Evolutionary conservation across 2,797 vertebrate genomes (phyloP), one percentile per base, ranked within the genome.

Genomic region (Nasua narica): DNA sequence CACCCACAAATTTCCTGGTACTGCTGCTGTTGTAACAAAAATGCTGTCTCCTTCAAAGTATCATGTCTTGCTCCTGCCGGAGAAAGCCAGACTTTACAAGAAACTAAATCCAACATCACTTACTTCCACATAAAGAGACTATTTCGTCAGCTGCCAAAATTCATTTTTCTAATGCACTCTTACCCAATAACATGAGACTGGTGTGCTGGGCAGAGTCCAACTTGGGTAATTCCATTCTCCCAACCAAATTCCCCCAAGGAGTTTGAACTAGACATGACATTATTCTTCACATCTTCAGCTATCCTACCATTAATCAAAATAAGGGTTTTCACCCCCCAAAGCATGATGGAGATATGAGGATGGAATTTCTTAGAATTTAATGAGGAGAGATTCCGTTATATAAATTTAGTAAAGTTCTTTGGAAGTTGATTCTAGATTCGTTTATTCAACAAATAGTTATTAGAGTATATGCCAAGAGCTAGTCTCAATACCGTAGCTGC

Each of bases 111-210:
- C 91, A 96, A 96, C 83, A 76, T 82, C 94, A 95, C 40, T 95
- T 86, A 91, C 60, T 93, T 94, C 50, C 70, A 96, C 84, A 88
- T 96, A 77, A 96, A 95, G 50, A 89, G 93, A 94, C 87, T 92
- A 96, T 91, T 96, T 91, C 94, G 83, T 90, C 87, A 78, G 67
- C 62, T 95, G 95, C 97, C 93, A 94, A 91, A 97, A 87, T 94
- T 97, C 48, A 86, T 96, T 93, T 96, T 91, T 91, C 86, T 89
- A 96, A 95, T 84, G 56, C 93, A 72, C 62, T 96, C 78, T 95
- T 92, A 93, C 62, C 48, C 93, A 97, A 54, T 95, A 95, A 93
- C 81, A 95, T 90, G 82, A 76, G 74, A 72, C 70, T 95, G 62
- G 89, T 23, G 5, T 60, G 1, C 92, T 97, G 96, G 90, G 84